Evolutionary conservation across 2,113 vertebrate species (phyloP).

Genomic region (Chamaetylas fuelleborni): DNA sequence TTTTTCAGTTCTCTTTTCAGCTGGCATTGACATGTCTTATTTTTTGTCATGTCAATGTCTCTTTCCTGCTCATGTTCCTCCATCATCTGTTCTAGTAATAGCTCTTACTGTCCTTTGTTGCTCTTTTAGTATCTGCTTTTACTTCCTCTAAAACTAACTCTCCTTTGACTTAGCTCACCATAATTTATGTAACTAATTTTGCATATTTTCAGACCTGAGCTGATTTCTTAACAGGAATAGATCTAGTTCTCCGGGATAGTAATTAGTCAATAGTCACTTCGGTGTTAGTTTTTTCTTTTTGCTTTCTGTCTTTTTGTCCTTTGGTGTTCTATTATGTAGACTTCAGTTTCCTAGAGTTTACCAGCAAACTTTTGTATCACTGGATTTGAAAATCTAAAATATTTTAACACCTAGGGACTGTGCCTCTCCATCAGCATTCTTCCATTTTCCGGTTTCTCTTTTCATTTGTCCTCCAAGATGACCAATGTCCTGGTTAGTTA

Average conservation of each 20-base stretch:
- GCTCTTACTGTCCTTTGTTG: neutral
- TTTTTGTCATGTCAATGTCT: neutral
- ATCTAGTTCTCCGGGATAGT: neutral
- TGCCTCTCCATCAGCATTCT: neutral
- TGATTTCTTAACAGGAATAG: neutral
- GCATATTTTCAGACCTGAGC: neutral
- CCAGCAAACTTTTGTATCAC: neutral
- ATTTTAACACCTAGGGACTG: neutral
- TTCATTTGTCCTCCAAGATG: neutral
- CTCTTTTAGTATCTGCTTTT: neutral
- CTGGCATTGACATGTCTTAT: neutral
- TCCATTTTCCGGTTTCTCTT: neutral
- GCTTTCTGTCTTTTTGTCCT: neutral
- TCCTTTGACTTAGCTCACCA: neutral
- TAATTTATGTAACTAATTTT: neutral
- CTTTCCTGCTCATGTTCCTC: neutral
- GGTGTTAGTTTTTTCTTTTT: neutral
- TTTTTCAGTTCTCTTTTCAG: neutral
- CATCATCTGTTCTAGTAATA: neutral
- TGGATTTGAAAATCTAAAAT: neutral
- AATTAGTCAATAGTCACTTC: neutral
- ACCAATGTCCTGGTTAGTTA: neutral
- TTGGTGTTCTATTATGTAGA: neutral
- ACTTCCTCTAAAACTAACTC: neutral
- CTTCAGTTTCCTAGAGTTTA: neutral